These are phyloP conservation scores for Uloborus diversus DNA, from an alignment of 1,140 invertebrate genomes.

Conservation along the genomic window DNA sequence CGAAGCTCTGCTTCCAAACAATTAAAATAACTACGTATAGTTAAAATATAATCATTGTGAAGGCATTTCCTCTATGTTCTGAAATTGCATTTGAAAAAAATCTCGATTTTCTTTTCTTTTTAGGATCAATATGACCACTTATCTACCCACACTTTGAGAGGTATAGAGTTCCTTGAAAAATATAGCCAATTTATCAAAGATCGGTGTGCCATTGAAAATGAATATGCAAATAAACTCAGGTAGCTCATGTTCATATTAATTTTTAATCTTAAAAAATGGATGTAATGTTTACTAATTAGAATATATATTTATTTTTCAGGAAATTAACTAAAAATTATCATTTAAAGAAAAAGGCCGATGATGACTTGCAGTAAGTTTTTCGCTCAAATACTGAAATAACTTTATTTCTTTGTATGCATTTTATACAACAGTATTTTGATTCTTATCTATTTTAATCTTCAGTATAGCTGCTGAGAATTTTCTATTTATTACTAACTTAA, in stretches of 20 bases:
- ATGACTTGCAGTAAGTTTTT: conserved; percentile 72
- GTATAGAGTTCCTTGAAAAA: conserved; percentile 96
- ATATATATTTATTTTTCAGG: conserved; percentile 64
- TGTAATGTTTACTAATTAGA: background rate
- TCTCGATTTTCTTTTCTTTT: conserved; percentile 9
- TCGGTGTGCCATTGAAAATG: conserved; percentile 90
- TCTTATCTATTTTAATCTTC: no score
- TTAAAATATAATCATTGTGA: no score
- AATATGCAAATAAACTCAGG: conserved; percentile 93
- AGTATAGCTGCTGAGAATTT: no score
- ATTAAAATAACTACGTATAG: no score
- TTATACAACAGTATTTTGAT: no score
- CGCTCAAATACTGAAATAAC: background rate
- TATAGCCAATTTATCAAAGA: conserved; percentile 95
- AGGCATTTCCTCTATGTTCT: no score
- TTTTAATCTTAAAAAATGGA: background rate
- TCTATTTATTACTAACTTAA: no score
- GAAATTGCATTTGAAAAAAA: no score
- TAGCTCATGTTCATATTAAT: background rate
- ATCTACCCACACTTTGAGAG: conserved; percentile 92
- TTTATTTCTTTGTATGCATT: no score
- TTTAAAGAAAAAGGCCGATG: conserved; percentile 97
- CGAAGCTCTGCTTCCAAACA: no score
- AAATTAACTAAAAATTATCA: conserved; percentile 95
- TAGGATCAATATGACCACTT: conserved; percentile 97